Conservation (phyloP, 2,113 vertebrate species). For the Ameiurus melas region DNA sequence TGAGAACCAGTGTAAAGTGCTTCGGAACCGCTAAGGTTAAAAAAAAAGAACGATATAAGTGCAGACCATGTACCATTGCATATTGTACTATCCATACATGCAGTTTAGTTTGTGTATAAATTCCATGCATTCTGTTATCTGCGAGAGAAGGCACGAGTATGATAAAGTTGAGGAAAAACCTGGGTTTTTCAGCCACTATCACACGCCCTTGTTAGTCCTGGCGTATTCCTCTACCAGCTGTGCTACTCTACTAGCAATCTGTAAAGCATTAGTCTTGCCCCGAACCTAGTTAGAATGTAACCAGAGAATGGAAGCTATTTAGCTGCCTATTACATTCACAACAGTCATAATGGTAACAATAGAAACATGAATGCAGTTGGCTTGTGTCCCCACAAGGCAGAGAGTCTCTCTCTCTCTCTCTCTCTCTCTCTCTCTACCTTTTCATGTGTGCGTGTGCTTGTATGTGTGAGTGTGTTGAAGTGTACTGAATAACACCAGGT, state of each 20-base stretch:
- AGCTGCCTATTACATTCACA: slow-evolving; percentile 49
- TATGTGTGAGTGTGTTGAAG: slow-evolving; percentile 49
- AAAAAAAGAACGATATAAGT: no score
- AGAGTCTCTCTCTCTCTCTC: slow-evolving; percentile 31
- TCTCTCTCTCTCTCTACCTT: slow-evolving; percentile 39
- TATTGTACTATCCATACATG: not conserved
- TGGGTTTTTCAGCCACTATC: slow-evolving; percentile 13
- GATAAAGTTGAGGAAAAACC: not conserved
- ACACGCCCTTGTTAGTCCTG: slow-evolving; percentile 21
- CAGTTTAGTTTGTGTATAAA: not conserved
- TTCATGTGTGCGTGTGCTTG: slow-evolving; percentile 50
- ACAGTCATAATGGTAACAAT: slow-evolving; percentile 48
- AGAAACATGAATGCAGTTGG: slow-evolving; percentile 44
- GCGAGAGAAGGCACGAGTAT: not conserved
- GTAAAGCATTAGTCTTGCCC: slow-evolving; percentile 50
- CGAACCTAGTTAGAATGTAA: slow-evolving; percentile 44
- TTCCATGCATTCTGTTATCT: not conserved
- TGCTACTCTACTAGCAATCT: slow-evolving; percentile 37
- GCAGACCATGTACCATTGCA: not conserved
- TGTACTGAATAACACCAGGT: slow-evolving; percentile 54
- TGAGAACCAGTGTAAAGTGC: no score
- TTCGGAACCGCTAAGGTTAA: no score
- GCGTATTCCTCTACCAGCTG: slow-evolving; percentile 15
- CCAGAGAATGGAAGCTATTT: slow-evolving; percentile 52
- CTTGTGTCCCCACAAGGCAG: slow-evolving; percentile 42